Base-by-base conservation (phyloP, 2,797 vertebrate species). In the Acanthurus lineatus region DNA sequence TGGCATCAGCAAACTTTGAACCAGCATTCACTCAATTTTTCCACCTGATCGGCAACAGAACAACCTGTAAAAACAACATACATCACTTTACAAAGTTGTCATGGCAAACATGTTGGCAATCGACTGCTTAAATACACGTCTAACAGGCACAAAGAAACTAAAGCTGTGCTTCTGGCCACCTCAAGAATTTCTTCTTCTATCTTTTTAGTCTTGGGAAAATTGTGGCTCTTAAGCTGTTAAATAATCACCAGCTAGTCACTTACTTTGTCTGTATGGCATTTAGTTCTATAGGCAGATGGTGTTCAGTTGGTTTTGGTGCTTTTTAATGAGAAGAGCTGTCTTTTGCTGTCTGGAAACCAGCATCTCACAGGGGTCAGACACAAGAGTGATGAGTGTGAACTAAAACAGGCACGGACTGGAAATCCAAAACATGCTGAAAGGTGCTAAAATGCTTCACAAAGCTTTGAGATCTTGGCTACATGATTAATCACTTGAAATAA, bases 381-480 rank as follows among this genome's bases (percentile, higher is more conserved):
- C 14, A 15, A 45, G 12, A 48, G 47, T 19, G 16, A 16, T 19
- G 47, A 19, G 16, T 8, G 40, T 47, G 20, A 56, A 19, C 49
- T 35, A 44, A 40, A 65, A 71, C 25, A 25, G 20, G 3, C 1
- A 2, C 42, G 8, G 11, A n/a, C 49, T n/a, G 11, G 20, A 49
- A 65, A 74, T 47, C 25, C 60, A 40, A 28, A 64, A 74, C 25
- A 47, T 28, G 28, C 45, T 47, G 9, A 60, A 59, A 58, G 45
- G 19, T 32, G 54, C 19, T 42, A 15, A 74, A 9, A 4, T 11
- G 35, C 28, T 32, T 3, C 20, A 19, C 14, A 66, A 17, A 51
- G 20, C 12, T 14, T 9, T 3, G n/a, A 9, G 9, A 12, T 2
- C 14, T 16, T 15, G 25, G 3, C 20, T 12, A 28, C 17, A 9